These are phyloP conservation scores for Paraescarpia echinospica DNA, from an alignment of 1,140 invertebrate species.

Conservation along the genomic window DNA sequence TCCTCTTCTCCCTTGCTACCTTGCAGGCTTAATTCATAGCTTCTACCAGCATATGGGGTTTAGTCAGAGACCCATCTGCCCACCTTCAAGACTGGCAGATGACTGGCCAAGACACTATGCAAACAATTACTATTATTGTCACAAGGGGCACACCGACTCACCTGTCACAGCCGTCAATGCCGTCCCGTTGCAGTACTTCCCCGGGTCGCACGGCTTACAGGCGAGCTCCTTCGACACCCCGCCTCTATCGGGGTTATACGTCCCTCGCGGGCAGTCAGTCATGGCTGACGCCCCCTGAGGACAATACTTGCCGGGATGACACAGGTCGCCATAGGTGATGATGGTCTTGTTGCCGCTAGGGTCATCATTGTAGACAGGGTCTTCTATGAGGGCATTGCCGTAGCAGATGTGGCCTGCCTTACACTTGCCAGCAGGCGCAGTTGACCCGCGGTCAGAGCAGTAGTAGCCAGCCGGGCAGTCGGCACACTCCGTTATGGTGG, in stretches of 20 bases:
- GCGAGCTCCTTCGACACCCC: slow-evolving; percentile 34
- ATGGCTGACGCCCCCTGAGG: slow-evolving; percentile 44
- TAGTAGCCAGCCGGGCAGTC: slow-evolving; percentile 48
- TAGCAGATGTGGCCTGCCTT: slow-evolving; percentile 54
- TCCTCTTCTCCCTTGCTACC: too few relatives aligned
- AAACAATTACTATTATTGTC: too few relatives aligned
- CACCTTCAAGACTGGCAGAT: too few relatives aligned
- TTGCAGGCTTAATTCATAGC: too few relatives aligned
- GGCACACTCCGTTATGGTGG: slow-evolving; percentile 42
- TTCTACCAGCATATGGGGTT: too few relatives aligned
- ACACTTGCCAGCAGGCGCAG: slow-evolving; percentile 43
- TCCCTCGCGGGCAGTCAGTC: slow-evolving; percentile 49
- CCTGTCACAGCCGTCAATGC: slow-evolving; percentile 43
- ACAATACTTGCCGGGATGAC: slow-evolving; percentile 46
- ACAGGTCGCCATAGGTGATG: slow-evolving; percentile 48
- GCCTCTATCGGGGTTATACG: slow-evolving; percentile 46
- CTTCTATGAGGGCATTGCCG: slow-evolving; percentile 39
- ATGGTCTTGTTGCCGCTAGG: slow-evolving; percentile 45
- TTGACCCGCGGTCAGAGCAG: slow-evolving; percentile 46
- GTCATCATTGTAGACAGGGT: slow-evolving; percentile 53
- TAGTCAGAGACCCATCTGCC: too few relatives aligned
- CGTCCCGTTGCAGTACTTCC: slow-evolving; percentile 49
- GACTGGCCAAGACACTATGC: too few relatives aligned
- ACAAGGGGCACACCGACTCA: slow-evolving; percentile 21
- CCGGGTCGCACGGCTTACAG: slow-evolving; percentile 48